phyloP scores from a whole-genome alignment of 2,797 vertebrate genomes.

The Brachyrhaphis roseni region DNA sequence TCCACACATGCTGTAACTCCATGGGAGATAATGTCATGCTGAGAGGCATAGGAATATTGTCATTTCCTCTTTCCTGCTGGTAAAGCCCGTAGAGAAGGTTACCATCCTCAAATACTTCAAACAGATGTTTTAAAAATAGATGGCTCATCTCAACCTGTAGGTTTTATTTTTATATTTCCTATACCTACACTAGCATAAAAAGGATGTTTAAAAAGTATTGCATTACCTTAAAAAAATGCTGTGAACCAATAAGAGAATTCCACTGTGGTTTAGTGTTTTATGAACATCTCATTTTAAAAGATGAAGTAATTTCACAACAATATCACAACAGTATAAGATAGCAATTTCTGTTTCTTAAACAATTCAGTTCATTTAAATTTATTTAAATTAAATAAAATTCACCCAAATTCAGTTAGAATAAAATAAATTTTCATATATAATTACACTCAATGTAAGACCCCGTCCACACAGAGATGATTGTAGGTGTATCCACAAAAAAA shows the following conservation, averaged over 20 bases:
- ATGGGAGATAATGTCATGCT: conserved; percentile 42
- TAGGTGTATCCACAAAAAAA: too few species aligned
- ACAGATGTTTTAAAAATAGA: conserved; percentile 40
- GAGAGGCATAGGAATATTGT: conserved; percentile 45
- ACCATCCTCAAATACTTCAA: conserved; percentile 31
- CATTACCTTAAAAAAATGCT: background rate
- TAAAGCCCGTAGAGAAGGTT: conserved; percentile 44
- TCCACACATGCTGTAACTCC: conserved; percentile 17
- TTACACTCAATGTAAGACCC: background rate
- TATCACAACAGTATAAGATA: background rate
- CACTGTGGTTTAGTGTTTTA: background rate
- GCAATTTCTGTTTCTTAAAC: background rate
- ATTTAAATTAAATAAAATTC: background rate
- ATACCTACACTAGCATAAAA: background rate
- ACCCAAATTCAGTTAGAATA: background rate
- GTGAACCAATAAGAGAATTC: background rate
- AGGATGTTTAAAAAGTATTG: background rate
- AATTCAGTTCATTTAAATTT: background rate
- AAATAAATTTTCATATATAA: background rate
- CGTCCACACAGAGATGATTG: too few species aligned
- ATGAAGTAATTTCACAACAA: background rate
- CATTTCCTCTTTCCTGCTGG: conserved; percentile 30
- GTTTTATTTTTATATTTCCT: conserved; percentile 14
- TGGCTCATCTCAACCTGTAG: conserved; percentile 8
- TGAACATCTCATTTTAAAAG: background rate